Conservation (phyloP, 1,140 invertebrate species). For the Rhysida immarginata region DNA sequence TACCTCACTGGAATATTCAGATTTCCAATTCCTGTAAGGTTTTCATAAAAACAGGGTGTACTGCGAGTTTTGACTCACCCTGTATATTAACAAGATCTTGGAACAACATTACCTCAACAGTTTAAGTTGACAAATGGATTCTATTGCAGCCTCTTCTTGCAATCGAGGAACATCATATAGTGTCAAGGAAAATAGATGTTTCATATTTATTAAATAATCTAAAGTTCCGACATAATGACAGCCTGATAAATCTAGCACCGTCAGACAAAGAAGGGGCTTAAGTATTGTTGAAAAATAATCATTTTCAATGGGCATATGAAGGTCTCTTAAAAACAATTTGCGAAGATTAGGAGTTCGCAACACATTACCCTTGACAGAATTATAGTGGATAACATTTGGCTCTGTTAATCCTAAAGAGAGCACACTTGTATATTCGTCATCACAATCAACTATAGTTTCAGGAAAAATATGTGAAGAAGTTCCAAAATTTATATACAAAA, state of each 20-base stretch:
- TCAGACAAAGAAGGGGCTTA: conserved; percentile 42
- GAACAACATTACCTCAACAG: conserved; percentile 32
- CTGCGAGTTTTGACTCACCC: too few species aligned
- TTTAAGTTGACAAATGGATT: conserved; percentile 38
- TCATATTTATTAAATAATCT: conserved; percentile 38
- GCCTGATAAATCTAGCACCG: conserved; percentile 61
- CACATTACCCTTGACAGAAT: conserved; percentile 27
- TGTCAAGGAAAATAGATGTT: conserved; percentile 50
- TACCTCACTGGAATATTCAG: too few species aligned
- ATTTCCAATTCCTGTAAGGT: too few species aligned
- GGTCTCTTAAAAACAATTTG: conserved; percentile 41
- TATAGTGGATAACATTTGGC: not conserved
- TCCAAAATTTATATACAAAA: conserved; percentile 29
- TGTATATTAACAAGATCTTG: too few species aligned
- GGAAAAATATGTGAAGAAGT: conserved; percentile 19
- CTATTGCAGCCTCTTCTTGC: conserved; percentile 34
- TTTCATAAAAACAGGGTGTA: too few species aligned
- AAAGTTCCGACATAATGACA: conserved; percentile 43
- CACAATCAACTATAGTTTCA: conserved; percentile 6
- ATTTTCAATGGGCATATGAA: conserved; percentile 31
- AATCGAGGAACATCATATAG: conserved; percentile 50
- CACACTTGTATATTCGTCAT: too few species aligned
- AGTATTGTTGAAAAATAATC: conserved; percentile 39
- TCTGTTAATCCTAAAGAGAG: conserved; percentile 5
- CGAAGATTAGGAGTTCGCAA: conserved; percentile 48